These are phyloP conservation scores for Lepus americanus DNA, from an alignment of 2,113 vertebrate genomes.

Conservation along the genomic window DNA sequence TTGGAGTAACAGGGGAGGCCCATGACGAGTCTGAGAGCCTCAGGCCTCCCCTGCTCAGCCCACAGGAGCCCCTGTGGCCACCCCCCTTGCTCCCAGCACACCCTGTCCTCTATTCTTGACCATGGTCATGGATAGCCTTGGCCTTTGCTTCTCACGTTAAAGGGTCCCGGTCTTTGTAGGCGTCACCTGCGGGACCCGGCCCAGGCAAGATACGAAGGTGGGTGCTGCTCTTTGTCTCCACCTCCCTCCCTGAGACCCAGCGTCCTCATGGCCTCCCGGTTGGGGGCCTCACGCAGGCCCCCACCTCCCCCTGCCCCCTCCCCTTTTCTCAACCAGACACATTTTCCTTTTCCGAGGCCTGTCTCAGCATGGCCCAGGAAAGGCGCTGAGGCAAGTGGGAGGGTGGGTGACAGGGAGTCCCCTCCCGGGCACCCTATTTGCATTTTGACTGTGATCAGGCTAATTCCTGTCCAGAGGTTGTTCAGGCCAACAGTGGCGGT, in stretches of 20 bases:
- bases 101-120: not conserved
- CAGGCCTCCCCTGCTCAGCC: not conserved
- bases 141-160: not conserved
- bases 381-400: conserved; percentile 49
- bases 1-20: not conserved
- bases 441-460: conserved; percentile 52
- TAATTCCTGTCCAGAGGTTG: conserved; percentile 38
- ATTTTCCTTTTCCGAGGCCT: not conserved
- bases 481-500: not conserved
- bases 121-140: not conserved
- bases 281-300: not conserved
- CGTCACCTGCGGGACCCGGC: not conserved
- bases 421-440: conserved; percentile 17
- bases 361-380: conserved; percentile 29
- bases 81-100: not conserved
- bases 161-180: not conserved
- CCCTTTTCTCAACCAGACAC: not conserved
- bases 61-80: not conserved
- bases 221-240: not conserved
- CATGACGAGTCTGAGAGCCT: not conserved
- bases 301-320: not conserved
- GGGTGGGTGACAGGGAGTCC: conserved; percentile 38
- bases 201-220: not conserved
- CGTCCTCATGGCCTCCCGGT: not conserved
- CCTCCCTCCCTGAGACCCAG: not conserved